phyloP scores from a whole-genome alignment of 2,113 vertebrate species.

The Chloroceryle aenea region DNA sequence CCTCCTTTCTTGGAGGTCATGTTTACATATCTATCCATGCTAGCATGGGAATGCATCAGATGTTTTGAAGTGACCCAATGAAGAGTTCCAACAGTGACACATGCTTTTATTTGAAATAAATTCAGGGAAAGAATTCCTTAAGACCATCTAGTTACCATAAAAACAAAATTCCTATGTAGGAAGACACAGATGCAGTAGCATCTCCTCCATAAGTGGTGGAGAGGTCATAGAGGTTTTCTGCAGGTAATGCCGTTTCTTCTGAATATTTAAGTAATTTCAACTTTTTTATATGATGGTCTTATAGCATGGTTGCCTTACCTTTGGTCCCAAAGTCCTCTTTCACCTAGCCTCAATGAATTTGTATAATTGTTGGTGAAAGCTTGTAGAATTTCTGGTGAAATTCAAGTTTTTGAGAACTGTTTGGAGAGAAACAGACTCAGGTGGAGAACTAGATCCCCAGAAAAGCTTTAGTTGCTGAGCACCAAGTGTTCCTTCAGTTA shows the following conservation, averaged over 20 bases:
- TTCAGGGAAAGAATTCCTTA: constrained; percentile 62
- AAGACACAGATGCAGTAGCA: background rate
- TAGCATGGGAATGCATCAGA: constrained; percentile 52
- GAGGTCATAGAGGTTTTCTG: background rate
- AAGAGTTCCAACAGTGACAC: constrained; percentile 62
- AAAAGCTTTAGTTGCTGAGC: background rate
- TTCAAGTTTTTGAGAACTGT: background rate
- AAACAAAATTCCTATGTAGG: background rate
- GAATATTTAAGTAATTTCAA: background rate
- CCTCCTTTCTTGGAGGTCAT: constrained; percentile 53
- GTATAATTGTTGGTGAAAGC: background rate
- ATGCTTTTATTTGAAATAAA: constrained; percentile 63
- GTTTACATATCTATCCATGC: constrained; percentile 65
- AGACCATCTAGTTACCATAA: constrained; percentile 2
- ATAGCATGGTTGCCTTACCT: background rate
- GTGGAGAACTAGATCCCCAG: background rate
- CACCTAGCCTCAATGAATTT: background rate
- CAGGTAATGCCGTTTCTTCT: background rate
- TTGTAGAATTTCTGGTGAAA: background rate
- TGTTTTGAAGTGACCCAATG: constrained; percentile 71
- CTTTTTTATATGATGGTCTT: background rate
- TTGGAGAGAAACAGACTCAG: background rate
- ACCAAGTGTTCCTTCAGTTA: background rate
- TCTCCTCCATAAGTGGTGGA: background rate
- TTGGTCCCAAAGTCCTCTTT: background rate